Evolutionary conservation across 2,888 invertebrate species (phyloP), one percentile per base, ranked within the genome.

Genomic region (Stenoptilia bipunctidactyla): DNA sequence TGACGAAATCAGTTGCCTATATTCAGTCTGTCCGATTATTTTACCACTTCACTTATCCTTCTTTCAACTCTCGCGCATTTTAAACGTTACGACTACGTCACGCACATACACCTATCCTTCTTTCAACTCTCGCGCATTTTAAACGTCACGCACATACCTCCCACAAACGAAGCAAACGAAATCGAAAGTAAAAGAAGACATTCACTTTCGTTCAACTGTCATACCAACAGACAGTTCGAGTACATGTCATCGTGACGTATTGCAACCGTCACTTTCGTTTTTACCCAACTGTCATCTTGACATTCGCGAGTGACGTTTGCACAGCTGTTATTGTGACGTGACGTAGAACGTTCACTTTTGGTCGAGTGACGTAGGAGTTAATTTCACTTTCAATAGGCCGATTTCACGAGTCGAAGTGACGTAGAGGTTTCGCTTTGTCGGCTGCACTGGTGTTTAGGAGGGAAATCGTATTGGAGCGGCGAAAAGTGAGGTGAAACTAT

Each of bases 81-180:
- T 3, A 20, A 20, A 20, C 20, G 20, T 20, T 8, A 20, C 20
- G 20, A 30, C 36, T 34, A 34, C 41, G 43, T n/a, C n/a, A n/a
- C n/a, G 27, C 36, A 15, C 39, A 45, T 43, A 56, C n/a, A n/a
- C n/a, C n/a, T n/a, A n/a, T n/a, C n/a, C n/a, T n/a, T n/a, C n/a
- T n/a, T n/a, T n/a, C n/a, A n/a, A n/a, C n/a, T 39, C 14, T 40
- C 40, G 46, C 47, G 42, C 37, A 50, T n/a, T 47, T 45, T 3
- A 20, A 20, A 20, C 20, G 20, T 20, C 20, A 20, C 20, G 20
- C 20, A 34, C 33, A 34, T 40, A 42, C n/a, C n/a, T n/a, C n/a
- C 30, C 36, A 15, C 39, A 45, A 43, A 56, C 61, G 57, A 60
- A 55, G 25, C 34, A 20, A 39, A 46, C 49, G 53, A 59, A 55